Percentiles rank a stretch among this genome's conserved stretches.
Evolutionary conservation across 2,797 vertebrate genomes (phyloP).

Genomic region (Heterohyrax brucei): DNA sequence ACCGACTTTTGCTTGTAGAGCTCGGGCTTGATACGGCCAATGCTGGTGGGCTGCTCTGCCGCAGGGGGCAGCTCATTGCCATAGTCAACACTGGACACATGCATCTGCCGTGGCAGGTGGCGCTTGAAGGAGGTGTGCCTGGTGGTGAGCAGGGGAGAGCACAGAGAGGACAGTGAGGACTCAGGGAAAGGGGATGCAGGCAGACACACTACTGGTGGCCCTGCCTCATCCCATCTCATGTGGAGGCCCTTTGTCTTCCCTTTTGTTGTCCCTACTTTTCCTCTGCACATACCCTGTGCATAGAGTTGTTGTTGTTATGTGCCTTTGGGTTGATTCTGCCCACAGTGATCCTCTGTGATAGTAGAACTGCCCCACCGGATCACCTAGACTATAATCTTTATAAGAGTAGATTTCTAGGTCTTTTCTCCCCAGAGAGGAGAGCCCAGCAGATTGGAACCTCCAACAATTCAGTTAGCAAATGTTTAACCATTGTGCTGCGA

Average conservation of each 20-base stretch:
- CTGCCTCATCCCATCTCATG: neutral
- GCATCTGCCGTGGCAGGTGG: constrained; percentile 98
- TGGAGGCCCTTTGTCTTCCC: neutral
- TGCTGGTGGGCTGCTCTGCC: constrained; percentile 96
- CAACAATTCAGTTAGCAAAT: neutral
- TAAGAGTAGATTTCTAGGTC: neutral
- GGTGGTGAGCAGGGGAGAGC: neutral
- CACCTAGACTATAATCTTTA: neutral
- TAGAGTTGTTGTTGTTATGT: neutral
- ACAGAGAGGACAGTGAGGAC: neutral
- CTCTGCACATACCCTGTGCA: neutral
- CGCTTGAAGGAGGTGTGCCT: constrained; percentile 99
- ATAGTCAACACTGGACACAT: constrained; percentile 96
- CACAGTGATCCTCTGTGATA: neutral
- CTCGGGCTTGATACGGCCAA: constrained; percentile 98
- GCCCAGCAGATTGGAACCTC: neutral
- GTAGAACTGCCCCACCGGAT: neutral
- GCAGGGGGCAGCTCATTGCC: constrained; percentile 93
- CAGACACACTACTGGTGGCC: accelerated
- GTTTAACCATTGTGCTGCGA: neutral
- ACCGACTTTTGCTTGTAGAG: constrained; percentile 96
- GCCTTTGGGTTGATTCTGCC: neutral
- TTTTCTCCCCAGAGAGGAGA: neutral
- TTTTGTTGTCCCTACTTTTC: neutral
- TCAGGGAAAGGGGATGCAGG: neutral